phyloP scores from a whole-genome alignment of 2,113 vertebrate genomes.

The cattle (Bos taurus) region DNA sequence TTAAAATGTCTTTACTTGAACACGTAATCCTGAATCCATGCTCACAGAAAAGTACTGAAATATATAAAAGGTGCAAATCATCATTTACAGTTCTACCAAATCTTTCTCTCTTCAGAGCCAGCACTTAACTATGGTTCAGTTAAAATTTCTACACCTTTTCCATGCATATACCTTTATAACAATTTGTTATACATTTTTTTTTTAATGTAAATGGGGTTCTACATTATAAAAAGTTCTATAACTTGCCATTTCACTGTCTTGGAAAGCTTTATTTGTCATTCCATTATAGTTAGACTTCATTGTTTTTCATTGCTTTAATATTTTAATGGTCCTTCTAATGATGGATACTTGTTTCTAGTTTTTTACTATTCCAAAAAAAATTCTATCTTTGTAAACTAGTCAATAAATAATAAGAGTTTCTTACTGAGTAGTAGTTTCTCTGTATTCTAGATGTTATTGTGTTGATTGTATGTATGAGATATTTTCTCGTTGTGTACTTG shows the following conservation, averaged over 20 bases:
- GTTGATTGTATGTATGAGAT: not conserved
- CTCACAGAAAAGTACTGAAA: not conserved
- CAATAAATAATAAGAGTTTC: not conserved
- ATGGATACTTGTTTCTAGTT: not conserved
- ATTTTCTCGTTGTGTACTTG: not conserved
- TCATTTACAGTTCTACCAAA: not conserved
- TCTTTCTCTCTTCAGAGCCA: not conserved
- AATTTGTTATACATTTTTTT: not conserved
- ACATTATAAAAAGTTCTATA: not conserved
- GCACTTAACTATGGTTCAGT: not conserved
- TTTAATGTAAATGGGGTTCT: not conserved
- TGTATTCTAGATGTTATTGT: not conserved
- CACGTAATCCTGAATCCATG: not conserved
- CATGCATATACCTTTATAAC: not conserved
- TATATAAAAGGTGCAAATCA: not conserved
- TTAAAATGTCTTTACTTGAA: not conserved
- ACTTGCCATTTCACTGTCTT: not conserved
- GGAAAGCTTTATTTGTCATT: not conserved
- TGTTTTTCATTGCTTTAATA: not conserved
- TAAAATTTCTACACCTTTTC: not conserved
- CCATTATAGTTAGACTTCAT: not conserved
- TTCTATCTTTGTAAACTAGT: slow-evolving; percentile 39
- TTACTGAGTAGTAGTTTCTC: slow-evolving; percentile 20
- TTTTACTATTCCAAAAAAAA: not conserved
- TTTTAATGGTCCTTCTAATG: slow-evolving; percentile 2